These are phyloP conservation scores for Matsumurasca onukii DNA, from an alignment of 1,140 invertebrate species.

Conservation along the genomic window DNA sequence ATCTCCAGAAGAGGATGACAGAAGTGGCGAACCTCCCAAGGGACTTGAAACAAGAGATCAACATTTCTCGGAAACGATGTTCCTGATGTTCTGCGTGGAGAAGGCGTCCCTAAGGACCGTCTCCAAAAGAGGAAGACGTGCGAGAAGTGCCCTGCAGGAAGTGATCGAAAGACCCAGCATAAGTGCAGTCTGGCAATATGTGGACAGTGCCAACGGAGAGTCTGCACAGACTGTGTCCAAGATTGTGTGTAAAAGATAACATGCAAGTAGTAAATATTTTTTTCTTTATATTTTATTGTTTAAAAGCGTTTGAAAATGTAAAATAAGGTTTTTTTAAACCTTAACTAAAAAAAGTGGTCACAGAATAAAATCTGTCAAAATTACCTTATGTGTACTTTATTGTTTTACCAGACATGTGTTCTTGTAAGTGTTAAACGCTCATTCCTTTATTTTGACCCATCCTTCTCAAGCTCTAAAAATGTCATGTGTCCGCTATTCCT, in stretches of 20 bases:
- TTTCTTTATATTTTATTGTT: not conserved
- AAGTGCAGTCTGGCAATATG: conserved; percentile 12
- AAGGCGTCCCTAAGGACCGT: not conserved
- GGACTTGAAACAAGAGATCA: conserved; percentile 26
- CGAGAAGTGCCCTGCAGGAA: conserved; percentile 8
- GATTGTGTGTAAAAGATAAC: not conserved
- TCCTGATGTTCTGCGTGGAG: not conserved
- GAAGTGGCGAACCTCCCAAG: conserved; percentile 9
- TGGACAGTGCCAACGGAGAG: conserved; percentile 4
- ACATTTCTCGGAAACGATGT: not conserved
- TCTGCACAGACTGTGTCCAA: not conserved
- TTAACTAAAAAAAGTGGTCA: not conserved
- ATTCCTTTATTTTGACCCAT: no score
- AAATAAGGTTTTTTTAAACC: not conserved
- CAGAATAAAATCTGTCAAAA: not conserved
- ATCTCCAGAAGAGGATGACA: no score
- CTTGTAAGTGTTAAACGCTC: no score
- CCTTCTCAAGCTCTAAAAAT: no score
- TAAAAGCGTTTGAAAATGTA: not conserved
- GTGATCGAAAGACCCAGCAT: not conserved
- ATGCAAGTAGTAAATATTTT: not conserved
- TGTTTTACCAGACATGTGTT: conserved; percentile 13
- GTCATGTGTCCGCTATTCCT: no score
- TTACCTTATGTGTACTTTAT: not conserved
- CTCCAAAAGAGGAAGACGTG: conserved; percentile 26